Percentiles rank a stretch among this genome's conserved stretches.
phyloP scores from a whole-genome alignment of 2,888 invertebrate genomes.

The Sipha maydis region DNA sequence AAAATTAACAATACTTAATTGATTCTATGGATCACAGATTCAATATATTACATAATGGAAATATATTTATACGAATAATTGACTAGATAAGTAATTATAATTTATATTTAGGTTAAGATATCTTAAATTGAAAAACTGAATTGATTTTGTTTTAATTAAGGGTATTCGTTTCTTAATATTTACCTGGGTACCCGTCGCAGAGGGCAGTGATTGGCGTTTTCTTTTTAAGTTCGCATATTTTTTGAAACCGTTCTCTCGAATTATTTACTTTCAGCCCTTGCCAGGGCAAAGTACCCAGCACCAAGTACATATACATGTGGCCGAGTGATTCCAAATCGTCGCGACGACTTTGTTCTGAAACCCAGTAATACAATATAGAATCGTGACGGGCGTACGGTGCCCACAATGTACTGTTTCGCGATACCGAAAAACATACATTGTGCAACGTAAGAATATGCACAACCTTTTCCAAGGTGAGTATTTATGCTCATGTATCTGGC shows the following conservation, averaged over 20 bases:
- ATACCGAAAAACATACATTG: no score
- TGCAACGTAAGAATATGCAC: not conserved
- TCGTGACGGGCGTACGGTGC: not conserved
- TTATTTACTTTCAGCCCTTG: constrained; percentile 99
- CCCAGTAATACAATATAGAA: not conserved
- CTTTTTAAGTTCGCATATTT: constrained; percentile 99
- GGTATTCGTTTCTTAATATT: no score
- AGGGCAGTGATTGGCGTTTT: constrained; percentile 96
- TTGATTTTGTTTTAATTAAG: no score
- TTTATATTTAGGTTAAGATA: no score
- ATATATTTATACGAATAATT: no score
- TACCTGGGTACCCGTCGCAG: constrained; percentile 76
- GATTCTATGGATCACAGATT: no score
- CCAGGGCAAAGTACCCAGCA: constrained; percentile 99
- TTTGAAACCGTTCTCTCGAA: constrained; percentile 99
- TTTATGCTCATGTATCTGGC: constrained; percentile 99
- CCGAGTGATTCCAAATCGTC: constrained; percentile 99
- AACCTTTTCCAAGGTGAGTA: constrained; percentile 98
- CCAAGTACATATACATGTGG: constrained; percentile 99
- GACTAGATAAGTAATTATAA: no score
- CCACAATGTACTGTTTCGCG: no score
- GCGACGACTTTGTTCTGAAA: constrained; percentile 94
- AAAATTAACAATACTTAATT: no score
- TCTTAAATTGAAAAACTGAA: not conserved
- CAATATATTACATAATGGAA: no score